phyloP scores from a whole-genome alignment of 2,797 vertebrate genomes.

The Furcifer pardalis region DNA sequence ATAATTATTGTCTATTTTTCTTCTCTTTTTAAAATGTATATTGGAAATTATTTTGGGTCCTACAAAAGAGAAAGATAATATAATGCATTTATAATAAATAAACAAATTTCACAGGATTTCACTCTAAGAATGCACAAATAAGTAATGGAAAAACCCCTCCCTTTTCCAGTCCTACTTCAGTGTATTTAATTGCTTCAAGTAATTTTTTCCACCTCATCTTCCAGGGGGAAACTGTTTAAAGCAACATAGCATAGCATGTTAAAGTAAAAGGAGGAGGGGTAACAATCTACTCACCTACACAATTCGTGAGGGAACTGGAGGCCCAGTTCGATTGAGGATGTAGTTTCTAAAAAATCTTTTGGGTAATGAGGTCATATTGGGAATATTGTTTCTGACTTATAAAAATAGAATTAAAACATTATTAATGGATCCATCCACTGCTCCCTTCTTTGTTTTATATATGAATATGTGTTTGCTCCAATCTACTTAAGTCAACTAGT shows the following conservation, averaged over 20 bases:
- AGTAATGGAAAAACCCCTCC: too few relatives aligned
- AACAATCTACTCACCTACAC: neutral
- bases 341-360: neutral
- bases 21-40: too few relatives aligned
- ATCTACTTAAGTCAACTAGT: neutral
- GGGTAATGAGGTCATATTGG: neutral
- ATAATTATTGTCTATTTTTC: too few relatives aligned
- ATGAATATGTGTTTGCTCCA: neutral
- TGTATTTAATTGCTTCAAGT: neutral
- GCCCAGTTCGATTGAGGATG: neutral
- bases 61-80: too few relatives aligned
- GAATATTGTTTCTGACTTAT: neutral
- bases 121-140: too few relatives aligned
- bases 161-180: neutral
- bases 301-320: neutral
- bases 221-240: neutral
- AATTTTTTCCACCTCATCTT: neutral
- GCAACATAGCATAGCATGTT: neutral
- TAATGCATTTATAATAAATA: too few relatives aligned
- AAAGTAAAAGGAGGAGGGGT: too few relatives aligned
- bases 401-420: neutral
- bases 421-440: neutral
- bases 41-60: too few relatives aligned
- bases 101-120: too few relatives aligned
- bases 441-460: neutral